Percentiles rank a stretch among this genome's conserved stretches.
phyloP scores from a whole-genome alignment of 2,113 vertebrate species.

The Epinephelus lanceolatus region DNA sequence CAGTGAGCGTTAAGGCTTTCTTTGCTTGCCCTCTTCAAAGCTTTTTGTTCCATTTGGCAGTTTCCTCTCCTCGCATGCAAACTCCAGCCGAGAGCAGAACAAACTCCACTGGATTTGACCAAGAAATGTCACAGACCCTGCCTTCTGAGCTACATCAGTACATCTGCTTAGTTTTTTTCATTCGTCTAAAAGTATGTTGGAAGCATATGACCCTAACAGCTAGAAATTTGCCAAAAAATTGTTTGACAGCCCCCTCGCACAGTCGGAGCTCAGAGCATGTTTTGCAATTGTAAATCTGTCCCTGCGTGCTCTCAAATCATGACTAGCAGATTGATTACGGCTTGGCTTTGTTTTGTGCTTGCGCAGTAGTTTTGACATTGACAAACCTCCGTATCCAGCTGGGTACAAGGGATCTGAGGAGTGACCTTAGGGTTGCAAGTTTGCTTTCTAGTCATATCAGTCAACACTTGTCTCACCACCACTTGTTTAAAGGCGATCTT shows the following conservation, averaged over 20 bases:
- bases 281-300: constrained; percentile 28
- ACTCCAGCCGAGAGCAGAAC: constrained; percentile 30
- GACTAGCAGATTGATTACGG: constrained; percentile 12
- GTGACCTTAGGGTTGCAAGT: constrained; percentile 26
- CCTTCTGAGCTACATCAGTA: not conserved
- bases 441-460: constrained; percentile 47
- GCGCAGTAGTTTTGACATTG: constrained; percentile 39
- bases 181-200: not conserved
- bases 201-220: constrained; percentile 8
- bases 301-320: not conserved
- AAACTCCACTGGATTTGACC: constrained; percentile 28
- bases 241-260: constrained; percentile 1
- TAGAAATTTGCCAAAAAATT: not conserved
- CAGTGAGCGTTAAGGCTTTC: constrained; percentile 11
- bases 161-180: not conserved
- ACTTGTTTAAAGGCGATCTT: constrained; percentile 40
- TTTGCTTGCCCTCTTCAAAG: constrained; percentile 53
- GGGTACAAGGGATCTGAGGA: constrained; percentile 20
- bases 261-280: not conserved
- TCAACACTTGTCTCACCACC: constrained; percentile 23
- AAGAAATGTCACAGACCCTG: constrained; percentile 33
- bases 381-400: constrained; percentile 35
- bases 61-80: constrained; percentile 18
- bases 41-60: constrained; percentile 36
- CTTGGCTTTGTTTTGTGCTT: constrained; percentile 44